phyloP scores from a whole-genome alignment of 2,888 invertebrate genomes.

The Leptopilina drosophilae region DNA sequence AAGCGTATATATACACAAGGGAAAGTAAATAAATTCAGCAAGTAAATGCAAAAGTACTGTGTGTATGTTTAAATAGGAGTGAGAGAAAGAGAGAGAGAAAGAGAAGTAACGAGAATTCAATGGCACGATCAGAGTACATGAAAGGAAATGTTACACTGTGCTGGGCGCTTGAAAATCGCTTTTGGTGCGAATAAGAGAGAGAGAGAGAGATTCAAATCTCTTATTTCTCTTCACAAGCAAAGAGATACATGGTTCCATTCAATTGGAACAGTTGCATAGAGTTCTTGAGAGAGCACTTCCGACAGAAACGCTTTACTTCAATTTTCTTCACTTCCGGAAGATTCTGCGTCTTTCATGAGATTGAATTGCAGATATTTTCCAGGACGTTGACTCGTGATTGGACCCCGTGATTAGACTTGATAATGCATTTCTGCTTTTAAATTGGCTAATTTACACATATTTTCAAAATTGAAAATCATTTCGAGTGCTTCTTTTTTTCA shows the following conservation, averaged over 20 bases:
- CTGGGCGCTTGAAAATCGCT: constrained; percentile 51
- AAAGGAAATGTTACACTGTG: constrained; percentile 34
- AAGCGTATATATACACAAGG: constrained; percentile 7
- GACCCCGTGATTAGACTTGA: constrained; percentile 34
- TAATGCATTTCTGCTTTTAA: constrained; percentile 34
- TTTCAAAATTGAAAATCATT: neutral
- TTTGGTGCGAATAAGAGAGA: constrained; percentile 41
- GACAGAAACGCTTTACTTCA: constrained; percentile 49
- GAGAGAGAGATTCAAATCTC: constrained; percentile 41
- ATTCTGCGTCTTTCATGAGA: constrained; percentile 31
- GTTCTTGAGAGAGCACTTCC: constrained; percentile 52
- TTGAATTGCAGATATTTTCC: constrained; percentile 41
- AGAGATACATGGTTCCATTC: constrained; percentile 51
- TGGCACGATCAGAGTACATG: constrained; percentile 23
- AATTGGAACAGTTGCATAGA: constrained; percentile 48
- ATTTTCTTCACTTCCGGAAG: constrained; percentile 35
- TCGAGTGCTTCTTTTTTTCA: neutral
- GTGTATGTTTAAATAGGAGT: no score
- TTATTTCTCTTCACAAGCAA: constrained; percentile 40
- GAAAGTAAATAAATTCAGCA: neutral
- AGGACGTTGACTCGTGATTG: constrained; percentile 23
- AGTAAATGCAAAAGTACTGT: constrained; percentile 1
- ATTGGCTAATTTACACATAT: constrained; percentile 26
- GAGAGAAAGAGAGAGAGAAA: no score
- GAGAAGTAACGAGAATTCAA: constrained; percentile 22